Base-by-base conservation (phyloP, 2,113 vertebrate species). In the Atlantisia rogersi region DNA sequence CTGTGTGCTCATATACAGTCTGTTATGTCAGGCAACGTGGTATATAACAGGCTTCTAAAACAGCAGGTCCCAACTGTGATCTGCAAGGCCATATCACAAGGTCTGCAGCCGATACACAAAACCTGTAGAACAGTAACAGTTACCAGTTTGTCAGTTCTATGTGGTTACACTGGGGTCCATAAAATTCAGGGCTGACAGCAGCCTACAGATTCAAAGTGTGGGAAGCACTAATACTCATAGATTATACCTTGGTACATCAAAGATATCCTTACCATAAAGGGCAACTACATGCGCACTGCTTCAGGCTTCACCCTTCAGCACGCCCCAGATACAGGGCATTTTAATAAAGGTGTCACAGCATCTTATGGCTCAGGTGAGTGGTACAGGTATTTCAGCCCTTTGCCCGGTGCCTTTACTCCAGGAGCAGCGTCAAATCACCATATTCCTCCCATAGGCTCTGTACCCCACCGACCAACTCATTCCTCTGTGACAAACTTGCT, bases 291-390 rank as follows among this genome's bases (percentile, higher is more conserved):
- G n/a, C 39, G 13, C 15, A 32, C 11, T 25, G 31, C 35, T 80
- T 77, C 70, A 77, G 48, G 48, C 64, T 67, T 77, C 46, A 28
- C n/a, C 21, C 24, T 46, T 29, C 55, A 24, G 37, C 44, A 46
- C 15, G 8, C 44, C 17, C 44, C 44, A 68, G 31, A 24, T 53
- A 68, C 0, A 1, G 60, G 29, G 20, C 56, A 32, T 0, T 2
- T 53, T 65, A 82, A 37, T 39, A 55, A 75, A 78, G 17, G 26
- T 82, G 53, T 52, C 48, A 15, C 40, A 71, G 40, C 17, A 60
- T 40, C 40, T 40, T 50, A 74, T 8, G 82, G 44, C 50, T 79
- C 2, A 0, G 20, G 28, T 67, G 62, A 86, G 35, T 16, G 14
- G 44, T 39, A 31, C 1, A 65, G 50, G 18, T 52, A 40, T 69